Percentiles rank a stretch among this genome's conserved stretches.
phyloP scores from a whole-genome alignment of 2,888 invertebrate species.

The Deilephila porcellus region DNA sequence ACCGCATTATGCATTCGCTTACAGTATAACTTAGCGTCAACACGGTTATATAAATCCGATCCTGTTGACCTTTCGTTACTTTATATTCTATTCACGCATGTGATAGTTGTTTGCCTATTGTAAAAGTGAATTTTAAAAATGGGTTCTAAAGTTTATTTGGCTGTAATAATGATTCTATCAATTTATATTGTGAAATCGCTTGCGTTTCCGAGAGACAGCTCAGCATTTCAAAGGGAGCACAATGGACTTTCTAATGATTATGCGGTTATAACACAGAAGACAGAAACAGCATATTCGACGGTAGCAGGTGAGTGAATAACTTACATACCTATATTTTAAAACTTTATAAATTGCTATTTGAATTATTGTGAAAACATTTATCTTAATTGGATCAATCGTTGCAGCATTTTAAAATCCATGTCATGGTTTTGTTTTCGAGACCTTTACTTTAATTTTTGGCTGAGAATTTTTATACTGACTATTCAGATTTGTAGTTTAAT shows the following conservation, averaged over 20 bases:
- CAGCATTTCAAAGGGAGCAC: constrained; percentile 35
- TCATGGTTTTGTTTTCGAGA: too few species aligned
- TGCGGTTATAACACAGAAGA: constrained; percentile 7
- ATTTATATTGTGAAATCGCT: constrained; percentile 43
- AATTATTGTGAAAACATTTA: neutral
- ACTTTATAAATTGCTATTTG: neutral
- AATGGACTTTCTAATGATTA: constrained; percentile 26
- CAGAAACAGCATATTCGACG: neutral
- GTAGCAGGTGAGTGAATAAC: neutral
- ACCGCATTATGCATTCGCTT: constrained; percentile 26
- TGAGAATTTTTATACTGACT: too few species aligned
- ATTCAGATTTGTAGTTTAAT: too few species aligned
- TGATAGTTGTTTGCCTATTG: constrained; percentile 24
- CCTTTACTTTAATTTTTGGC: too few species aligned
- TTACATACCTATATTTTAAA: neutral
- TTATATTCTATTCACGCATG: constrained; percentile 44
- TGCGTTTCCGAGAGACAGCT: constrained; percentile 52
- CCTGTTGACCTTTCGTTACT: constrained; percentile 50
- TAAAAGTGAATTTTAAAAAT: constrained; percentile 42
- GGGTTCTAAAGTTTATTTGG: constrained; percentile 40
- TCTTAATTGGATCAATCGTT: neutral
- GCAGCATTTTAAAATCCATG: too few species aligned
- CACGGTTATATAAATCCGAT: constrained; percentile 32
- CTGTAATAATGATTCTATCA: constrained; percentile 42
- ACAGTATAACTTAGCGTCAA: constrained; percentile 23